These are phyloP conservation scores for Drosophila algonquin DNA, from an alignment of 2,888 invertebrate species.

Conservation along the genomic window DNA sequence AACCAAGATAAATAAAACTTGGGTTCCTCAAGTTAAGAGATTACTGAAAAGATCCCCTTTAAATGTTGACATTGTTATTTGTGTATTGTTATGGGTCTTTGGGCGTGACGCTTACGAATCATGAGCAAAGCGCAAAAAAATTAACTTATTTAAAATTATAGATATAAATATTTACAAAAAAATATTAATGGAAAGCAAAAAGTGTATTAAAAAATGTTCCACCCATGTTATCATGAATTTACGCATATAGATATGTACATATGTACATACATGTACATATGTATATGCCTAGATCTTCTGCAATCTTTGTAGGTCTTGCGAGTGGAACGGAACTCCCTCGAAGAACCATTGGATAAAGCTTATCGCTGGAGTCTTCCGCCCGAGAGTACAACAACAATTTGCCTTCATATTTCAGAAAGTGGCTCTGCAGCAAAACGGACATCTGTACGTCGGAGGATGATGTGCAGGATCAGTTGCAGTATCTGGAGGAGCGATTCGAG, in stretches of 20 bases:
- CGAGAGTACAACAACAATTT: constrained; percentile 9
- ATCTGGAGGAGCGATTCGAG: constrained; percentile 64
- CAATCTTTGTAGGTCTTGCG: neutral
- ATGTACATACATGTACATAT: too few species aligned
- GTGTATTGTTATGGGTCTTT: too few species aligned
- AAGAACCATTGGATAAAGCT: neutral
- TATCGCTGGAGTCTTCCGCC: neutral
- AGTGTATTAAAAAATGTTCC: neutral
- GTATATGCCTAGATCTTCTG: neutral
- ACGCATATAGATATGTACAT: neutral
- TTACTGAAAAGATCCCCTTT: neutral
- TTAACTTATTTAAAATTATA: too few species aligned
- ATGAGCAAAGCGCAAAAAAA: neutral
- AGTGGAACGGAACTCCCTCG: neutral
- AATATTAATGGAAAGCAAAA: neutral
- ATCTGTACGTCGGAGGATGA: constrained; percentile 67
- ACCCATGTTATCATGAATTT: neutral
- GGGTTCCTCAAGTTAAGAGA: neutral
- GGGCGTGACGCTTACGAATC: neutral
- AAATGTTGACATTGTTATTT: too few species aligned
- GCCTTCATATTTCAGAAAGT: constrained; percentile 44
- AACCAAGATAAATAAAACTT: neutral
- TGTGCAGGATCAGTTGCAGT: constrained; percentile 2
- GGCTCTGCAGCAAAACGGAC: constrained; percentile 72
- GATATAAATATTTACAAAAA: too few species aligned